Percentiles rank a stretch among this genome's conserved stretches.
Conservation (phyloP, 2,797 vertebrate genomes). For the Macroramphosus scolopax region DNA sequence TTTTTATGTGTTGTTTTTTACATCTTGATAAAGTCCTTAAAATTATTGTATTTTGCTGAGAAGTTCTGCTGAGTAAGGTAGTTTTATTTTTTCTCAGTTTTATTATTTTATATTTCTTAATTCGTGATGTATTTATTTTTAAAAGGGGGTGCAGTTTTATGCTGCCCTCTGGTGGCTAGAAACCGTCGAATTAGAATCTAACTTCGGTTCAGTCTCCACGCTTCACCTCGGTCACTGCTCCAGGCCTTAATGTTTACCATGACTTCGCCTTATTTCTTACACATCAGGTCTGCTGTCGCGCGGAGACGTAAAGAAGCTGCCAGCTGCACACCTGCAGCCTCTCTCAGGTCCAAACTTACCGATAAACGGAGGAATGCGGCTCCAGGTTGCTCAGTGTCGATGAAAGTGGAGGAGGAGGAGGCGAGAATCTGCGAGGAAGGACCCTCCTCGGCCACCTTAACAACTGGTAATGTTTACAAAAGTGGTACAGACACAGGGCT, state of each 20-base stretch:
- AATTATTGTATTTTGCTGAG: too few species aligned
- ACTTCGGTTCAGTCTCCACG: conserved; percentile 31
- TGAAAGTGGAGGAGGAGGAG: conserved; percentile 71
- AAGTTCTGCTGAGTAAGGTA: too few species aligned
- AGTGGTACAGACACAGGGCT: background rate
- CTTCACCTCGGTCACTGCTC: background rate
- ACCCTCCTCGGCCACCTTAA: conserved; percentile 21
- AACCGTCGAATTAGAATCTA: conserved; percentile 25
- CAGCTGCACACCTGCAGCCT: conserved; percentile 6
- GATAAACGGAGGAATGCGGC: conserved; percentile 4
- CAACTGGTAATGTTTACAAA: conserved; percentile 31
- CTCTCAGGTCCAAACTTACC: conserved; percentile 48
- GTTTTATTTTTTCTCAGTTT: too few species aligned
- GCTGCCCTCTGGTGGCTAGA: too few species aligned
- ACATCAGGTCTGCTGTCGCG: conserved; percentile 22
- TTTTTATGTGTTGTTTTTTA: too few species aligned
- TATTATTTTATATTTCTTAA: too few species aligned
- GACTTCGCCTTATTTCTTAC: conserved; percentile 72
- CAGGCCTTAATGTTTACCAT: conserved; percentile 34
- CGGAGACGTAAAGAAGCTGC: conserved; percentile 10
- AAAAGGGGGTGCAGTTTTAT: too few species aligned
- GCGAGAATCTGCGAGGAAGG: conserved; percentile 32
- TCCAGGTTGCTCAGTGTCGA: conserved; percentile 22
- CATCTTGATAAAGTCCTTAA: too few species aligned
- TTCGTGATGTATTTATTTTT: too few species aligned